Evolutionary conservation across 92 coral and sea anemone genomes (phyloP).

Genomic region (Chrysogorgia sp.): DNA sequence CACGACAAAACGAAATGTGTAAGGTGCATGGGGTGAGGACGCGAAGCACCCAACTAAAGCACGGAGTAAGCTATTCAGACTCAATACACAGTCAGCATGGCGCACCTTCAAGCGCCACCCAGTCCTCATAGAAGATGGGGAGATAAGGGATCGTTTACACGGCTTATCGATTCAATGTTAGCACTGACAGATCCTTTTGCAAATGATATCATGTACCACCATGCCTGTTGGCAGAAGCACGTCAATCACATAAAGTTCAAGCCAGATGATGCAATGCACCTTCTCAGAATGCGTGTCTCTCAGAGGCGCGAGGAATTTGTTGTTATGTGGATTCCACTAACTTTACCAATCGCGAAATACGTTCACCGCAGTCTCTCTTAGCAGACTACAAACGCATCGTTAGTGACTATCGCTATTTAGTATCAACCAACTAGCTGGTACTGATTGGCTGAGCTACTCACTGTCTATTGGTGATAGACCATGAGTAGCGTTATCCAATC

Average conservation of each 20-base stretch:
- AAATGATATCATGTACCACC: slow-evolving; percentile 43
- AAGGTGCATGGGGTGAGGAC: slow-evolving; percentile 44
- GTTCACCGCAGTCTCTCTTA: slow-evolving; percentile 29
- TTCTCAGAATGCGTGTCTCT: slow-evolving; percentile 40
- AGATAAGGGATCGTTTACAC: slow-evolving; percentile 35
- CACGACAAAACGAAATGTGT: slow-evolving; percentile 39
- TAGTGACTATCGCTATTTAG: slow-evolving; percentile 25
- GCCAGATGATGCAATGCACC: slow-evolving; percentile 41
- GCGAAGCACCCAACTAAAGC: slow-evolving; percentile 32
- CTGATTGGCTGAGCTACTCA: too few species aligned
- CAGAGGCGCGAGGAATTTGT: slow-evolving; percentile 22
- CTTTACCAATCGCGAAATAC: slow-evolving; percentile 18
- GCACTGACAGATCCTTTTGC: slow-evolving; percentile 44
- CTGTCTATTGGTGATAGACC: too few species aligned
- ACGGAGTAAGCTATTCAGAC: slow-evolving; percentile 20
- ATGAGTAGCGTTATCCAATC: too few species aligned
- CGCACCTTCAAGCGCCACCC: slow-evolving; percentile 31
- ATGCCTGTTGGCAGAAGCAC: slow-evolving; percentile 32
- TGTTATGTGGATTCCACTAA: slow-evolving; percentile 27
- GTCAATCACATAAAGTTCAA: slow-evolving; percentile 1
- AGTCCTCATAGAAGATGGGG: slow-evolving; percentile 30
- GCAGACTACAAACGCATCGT: slow-evolving; percentile 37
- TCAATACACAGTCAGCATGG: slow-evolving; percentile 44
- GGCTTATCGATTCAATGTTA: slow-evolving; percentile 39
- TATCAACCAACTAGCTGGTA: too few species aligned